Evolutionary conservation across 1,140 invertebrate genomes (phyloP).

Genomic region (Metopolophium dirhodum): DNA sequence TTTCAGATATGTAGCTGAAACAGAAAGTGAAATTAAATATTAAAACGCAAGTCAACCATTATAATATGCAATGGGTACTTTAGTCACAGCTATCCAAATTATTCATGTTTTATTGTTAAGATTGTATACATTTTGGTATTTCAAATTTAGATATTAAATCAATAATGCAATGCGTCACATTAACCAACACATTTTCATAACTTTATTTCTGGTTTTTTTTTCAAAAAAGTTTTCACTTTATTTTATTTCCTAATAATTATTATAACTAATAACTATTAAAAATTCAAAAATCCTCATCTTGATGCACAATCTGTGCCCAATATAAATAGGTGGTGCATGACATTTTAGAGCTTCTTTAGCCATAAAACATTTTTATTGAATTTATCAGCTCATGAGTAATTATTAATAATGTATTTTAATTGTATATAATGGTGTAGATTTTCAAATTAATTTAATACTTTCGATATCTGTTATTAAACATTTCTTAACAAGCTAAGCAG

Average conservation of each 20-base stretch:
- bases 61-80: neutral
- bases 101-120: neutral
- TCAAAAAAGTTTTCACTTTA: too few relatives aligned
- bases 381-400: neutral
- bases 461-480: neutral
- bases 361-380: neutral
- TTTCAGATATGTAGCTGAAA: constrained; percentile 37
- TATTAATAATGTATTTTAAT: neutral
- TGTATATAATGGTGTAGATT: neutral
- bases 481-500: too few relatives aligned
- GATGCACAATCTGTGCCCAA: neutral
- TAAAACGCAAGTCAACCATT: neutral
- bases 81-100: neutral
- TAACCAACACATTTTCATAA: too few relatives aligned
- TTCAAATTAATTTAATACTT: neutral
- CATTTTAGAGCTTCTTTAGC: neutral
- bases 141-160: neutral
- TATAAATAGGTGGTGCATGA: neutral
- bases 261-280: neutral
- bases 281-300: neutral
- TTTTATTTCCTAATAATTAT: neutral
- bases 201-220: too few relatives aligned
- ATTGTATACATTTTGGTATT: neutral
- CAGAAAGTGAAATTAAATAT: neutral
- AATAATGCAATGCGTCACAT: too few relatives aligned